Conservation (phyloP, 2,113 vertebrate species). For the Platichthys stellatus region DNA sequence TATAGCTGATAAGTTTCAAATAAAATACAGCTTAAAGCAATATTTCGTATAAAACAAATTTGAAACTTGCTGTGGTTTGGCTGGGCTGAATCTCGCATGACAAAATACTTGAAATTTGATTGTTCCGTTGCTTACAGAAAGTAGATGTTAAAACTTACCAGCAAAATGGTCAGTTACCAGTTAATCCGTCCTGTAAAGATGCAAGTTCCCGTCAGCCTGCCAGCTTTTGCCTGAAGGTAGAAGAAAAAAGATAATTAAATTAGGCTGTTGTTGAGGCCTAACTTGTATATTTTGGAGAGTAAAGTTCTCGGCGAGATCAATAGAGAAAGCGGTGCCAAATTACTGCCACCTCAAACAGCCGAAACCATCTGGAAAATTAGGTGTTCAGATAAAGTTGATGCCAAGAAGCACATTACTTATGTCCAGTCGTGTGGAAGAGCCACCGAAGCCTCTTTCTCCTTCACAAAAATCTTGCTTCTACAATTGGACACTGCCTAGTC, state of each 20-base stretch:
- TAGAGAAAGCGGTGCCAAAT: neutral
- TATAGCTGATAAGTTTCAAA: too few relatives aligned
- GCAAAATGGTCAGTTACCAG: constrained; percentile 99
- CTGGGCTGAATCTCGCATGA: neutral
- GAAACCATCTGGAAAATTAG: constrained; percentile 16
- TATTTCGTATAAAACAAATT: too few relatives aligned
- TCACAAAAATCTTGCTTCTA: constrained; percentile 48
- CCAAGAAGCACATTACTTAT: constrained; percentile 35
- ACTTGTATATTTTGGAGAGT: constrained; percentile 9
- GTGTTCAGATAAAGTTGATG: constrained; percentile 19
- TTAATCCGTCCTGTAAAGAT: constrained; percentile 98
- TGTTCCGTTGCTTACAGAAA: too few relatives aligned
- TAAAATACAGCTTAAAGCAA: too few relatives aligned
- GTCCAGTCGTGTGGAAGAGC: neutral
- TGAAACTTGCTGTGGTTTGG: too few relatives aligned
- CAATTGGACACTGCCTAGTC: constrained; percentile 24
- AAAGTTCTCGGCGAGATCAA: neutral
- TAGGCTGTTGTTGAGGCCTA: neutral
- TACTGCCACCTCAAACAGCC: neutral
- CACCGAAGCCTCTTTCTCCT: neutral
- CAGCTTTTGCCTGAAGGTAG: constrained; percentile 90
- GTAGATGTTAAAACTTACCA: constrained; percentile 87
- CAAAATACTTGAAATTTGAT: neutral
- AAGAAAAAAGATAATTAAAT: neutral
- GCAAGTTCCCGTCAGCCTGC: constrained; percentile 94